Evolutionary conservation across 2,797 vertebrate species (phyloP).

Genomic region (Diplodus puntazzo): DNA sequence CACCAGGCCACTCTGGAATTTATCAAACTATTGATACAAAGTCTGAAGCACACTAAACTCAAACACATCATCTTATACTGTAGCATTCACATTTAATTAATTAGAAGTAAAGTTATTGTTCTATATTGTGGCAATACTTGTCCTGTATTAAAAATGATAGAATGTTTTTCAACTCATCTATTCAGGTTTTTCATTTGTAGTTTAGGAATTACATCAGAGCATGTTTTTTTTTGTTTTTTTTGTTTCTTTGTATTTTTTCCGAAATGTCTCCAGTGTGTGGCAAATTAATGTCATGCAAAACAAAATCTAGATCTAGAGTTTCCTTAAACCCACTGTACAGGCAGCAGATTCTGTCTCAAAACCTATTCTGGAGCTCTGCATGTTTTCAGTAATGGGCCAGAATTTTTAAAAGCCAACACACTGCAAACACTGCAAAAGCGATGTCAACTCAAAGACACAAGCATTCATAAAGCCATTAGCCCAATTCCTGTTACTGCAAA

Average conservation of each 20-base stretch:
- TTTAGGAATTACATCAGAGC: neutral
- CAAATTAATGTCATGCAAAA: neutral
- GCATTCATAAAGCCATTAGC: conserved; percentile 39
- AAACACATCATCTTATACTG: too few species aligned
- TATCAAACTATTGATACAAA: neutral
- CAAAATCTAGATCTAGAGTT: neutral
- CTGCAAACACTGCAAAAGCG: conserved; percentile 18
- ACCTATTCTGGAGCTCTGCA: neutral
- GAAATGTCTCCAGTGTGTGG: neutral
- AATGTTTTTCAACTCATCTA: neutral
- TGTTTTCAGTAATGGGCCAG: neutral
- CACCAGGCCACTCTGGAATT: neutral
- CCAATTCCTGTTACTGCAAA: conserved; percentile 24
- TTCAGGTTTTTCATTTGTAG: neutral
- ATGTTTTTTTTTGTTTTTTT: neutral
- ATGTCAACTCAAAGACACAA: conserved; percentile 20
- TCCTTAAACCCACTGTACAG: neutral
- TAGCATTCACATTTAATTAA: too few species aligned
- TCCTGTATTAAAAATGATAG: too few species aligned
- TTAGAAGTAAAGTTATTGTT: too few species aligned
- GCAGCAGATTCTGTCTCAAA: neutral
- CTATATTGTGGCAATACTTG: too few species aligned
- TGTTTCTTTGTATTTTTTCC: neutral
- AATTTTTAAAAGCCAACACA: conserved; percentile 5
- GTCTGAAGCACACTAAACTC: neutral